Evolutionary conservation across 2,888 invertebrate species (phyloP), one percentile per base, ranked within the genome.

Genomic region (Xestobium rufovillosum): DNA sequence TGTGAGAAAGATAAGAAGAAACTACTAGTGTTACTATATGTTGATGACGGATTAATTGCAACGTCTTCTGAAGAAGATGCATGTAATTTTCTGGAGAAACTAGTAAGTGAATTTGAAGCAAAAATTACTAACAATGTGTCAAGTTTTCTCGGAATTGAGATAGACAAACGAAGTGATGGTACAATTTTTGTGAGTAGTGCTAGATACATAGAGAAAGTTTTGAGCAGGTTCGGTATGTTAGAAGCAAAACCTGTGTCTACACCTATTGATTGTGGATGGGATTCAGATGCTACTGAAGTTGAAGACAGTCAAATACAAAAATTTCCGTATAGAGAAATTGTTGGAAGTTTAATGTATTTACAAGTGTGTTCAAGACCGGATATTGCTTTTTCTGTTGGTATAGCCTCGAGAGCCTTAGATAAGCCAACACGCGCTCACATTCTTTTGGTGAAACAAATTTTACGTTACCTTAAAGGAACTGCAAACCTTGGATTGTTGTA

Each of bases 81-180:
- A n/a, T n/a, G n/a, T n/a, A n/a, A n/a, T n/a, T n/a, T n/a, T n/a
- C n/a, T n/a, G n/a, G n/a, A n/a, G n/a, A n/a, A n/a, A n/a, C n/a
- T n/a, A n/a, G n/a, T n/a, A n/a, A n/a, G n/a, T n/a, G n/a, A n/a
- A n/a, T n/a, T n/a, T n/a, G n/a, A n/a, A n/a, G n/a, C n/a, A n/a
- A n/a, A n/a, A n/a, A n/a, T n/a, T n/a, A n/a, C n/a, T n/a, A n/a
- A n/a, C n/a, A n/a, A n/a, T n/a, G n/a, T n/a, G n/a, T n/a, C n/a
- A n/a, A n/a, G n/a, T 29, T 38, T 34, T 34, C 25, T 38, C 9
- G 32, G 26, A 11, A 16, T 38, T 8, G 36, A 50, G 34, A 50
- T 51, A 13, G 19, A 45, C 12, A 26, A 19, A 3, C 25, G 12
- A 4, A 4, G 15, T 2, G 38, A 44, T 34, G 42, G 45, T 8